A percentile compares a stretch with the other conserved stretches of the same genome.
Conservation (phyloP, 2,797 vertebrate genomes). For the Oreochromis mossambicus region DNA sequence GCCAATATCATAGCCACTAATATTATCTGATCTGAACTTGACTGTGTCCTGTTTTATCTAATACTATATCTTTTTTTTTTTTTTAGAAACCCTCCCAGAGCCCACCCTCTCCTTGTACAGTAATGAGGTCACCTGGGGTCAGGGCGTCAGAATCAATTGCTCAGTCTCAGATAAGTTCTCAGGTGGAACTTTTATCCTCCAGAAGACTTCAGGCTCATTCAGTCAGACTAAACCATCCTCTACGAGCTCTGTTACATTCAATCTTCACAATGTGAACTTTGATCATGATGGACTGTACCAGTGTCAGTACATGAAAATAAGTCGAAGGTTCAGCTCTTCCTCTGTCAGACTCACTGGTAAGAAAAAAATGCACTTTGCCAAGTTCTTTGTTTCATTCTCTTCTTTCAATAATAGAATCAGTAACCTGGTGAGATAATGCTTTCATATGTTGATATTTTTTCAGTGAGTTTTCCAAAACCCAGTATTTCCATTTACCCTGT, state of each 20-base stretch:
- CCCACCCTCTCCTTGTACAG: not conserved
- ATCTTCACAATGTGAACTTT: not conserved
- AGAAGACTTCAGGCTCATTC: not conserved
- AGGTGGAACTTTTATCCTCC: not conserved
- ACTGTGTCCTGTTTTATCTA: accelerated
- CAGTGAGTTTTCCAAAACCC: not conserved
- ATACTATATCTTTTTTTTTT: not conserved
- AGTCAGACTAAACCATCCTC: accelerated
- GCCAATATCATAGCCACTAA: not conserved
- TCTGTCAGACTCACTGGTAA: not conserved
- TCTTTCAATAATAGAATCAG: no score
- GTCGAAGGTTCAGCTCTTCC: accelerated
- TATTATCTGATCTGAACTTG: not conserved
- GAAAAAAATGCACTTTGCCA: no score
- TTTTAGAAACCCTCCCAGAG: not conserved
- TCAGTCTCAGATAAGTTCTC: not conserved
- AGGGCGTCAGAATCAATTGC: not conserved
- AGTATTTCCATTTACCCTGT: not conserved
- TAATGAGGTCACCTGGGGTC: not conserved
- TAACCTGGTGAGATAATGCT: no score
- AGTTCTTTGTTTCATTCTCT: no score
- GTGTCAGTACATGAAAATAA: not conserved
- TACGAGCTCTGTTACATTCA: not conserved
- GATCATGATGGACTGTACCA: not conserved
- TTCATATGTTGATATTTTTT: no score